Conservation (phyloP, 2,113 vertebrate species). For the Lichenostomus cassidix region DNA sequence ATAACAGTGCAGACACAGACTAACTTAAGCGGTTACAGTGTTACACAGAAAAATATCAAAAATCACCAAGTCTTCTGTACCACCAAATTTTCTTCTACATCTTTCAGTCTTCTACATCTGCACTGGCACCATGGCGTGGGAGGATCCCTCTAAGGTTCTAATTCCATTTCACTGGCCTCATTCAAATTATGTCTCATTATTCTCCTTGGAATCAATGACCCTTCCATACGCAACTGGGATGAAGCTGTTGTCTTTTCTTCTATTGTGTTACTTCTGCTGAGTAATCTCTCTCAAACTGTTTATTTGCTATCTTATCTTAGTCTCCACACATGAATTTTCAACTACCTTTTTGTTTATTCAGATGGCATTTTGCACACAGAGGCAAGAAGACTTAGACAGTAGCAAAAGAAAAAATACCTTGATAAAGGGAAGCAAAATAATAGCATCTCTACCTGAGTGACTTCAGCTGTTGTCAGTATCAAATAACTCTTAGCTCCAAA, state of each 20-base stretch:
- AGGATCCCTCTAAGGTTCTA: not conserved
- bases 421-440: not conserved
- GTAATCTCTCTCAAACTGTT: not conserved
- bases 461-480: not conserved
- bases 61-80: not conserved
- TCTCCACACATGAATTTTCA: not conserved
- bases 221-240: not conserved
- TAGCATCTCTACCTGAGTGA: not conserved
- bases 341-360: not conserved
- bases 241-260: not conserved
- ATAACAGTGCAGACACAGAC: not conserved
- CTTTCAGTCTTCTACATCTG: not conserved
- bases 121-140: not conserved
- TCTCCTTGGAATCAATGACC: not conserved
- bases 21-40: not conserved
- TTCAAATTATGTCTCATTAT: not conserved
- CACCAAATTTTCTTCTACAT: not conserved
- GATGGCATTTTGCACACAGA: not conserved
- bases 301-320: not conserved
- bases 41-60: not conserved
- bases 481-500: not conserved
- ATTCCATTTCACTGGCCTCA: not conserved
- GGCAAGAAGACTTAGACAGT: not conserved
- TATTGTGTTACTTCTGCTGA: not conserved
- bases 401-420: not conserved